phyloP scores from a whole-genome alignment of 2,888 invertebrate species.

The Limnephilus marmoratus region DNA sequence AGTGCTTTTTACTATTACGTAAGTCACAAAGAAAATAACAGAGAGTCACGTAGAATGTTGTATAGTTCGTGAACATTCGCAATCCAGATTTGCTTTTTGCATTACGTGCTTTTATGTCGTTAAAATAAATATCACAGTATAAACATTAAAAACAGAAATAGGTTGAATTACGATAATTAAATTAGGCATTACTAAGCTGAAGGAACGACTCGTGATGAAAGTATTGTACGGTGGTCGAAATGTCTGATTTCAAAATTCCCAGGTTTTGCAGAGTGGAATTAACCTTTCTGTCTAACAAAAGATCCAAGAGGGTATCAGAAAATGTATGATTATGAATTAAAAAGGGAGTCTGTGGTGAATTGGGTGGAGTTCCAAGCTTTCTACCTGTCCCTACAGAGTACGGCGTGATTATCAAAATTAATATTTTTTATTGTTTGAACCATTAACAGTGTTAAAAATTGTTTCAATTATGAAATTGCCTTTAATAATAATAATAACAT shows the following conservation, averaged over 20 bases:
- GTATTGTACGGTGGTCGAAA: neutral
- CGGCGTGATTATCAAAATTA: too few relatives aligned
- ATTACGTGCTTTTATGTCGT: neutral
- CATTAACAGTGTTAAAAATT: too few relatives aligned
- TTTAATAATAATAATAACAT: too few relatives aligned
- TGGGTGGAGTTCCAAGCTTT: too few relatives aligned
- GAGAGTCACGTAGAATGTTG: neutral
- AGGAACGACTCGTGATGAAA: neutral
- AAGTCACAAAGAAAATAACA: neutral
- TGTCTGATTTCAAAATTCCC: neutral
- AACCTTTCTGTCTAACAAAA: neutral
- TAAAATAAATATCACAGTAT: neutral
- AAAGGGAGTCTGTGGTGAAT: too few relatives aligned
- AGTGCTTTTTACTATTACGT: neutral
- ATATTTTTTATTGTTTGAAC: too few relatives aligned
- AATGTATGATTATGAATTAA: too few relatives aligned
- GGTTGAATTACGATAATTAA: neutral
- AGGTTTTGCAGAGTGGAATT: neutral
- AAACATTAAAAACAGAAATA: neutral
- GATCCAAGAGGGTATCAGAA: neutral
- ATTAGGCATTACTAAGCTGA: neutral
- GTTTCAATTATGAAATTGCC: too few relatives aligned
- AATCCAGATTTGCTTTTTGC: neutral
- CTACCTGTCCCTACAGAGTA: too few relatives aligned
- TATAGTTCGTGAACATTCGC: neutral